Percentiles rank a stretch among this genome's conserved stretches.
Evolutionary conservation across 2,113 vertebrate genomes (phyloP).

Genomic region (Strix aluco): DNA sequence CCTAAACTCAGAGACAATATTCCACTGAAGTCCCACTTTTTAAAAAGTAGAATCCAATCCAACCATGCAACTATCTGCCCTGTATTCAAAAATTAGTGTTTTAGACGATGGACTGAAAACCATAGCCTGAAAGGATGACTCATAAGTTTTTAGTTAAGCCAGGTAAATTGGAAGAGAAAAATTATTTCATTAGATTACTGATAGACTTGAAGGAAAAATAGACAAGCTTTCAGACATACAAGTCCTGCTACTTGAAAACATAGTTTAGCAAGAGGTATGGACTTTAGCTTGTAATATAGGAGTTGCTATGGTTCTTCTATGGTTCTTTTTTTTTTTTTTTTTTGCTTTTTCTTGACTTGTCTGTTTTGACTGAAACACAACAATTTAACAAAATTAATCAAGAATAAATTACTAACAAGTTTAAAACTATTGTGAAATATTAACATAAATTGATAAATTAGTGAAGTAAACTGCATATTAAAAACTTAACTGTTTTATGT

Average conservation of each 20-base stretch:
- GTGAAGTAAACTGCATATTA: not conserved
- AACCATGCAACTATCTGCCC: not conserved
- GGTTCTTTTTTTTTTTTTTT: not conserved
- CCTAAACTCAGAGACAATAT: not conserved
- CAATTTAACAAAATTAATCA: not conserved
- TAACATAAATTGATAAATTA: not conserved
- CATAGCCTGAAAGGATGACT: not conserved
- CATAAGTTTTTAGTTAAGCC: not conserved
- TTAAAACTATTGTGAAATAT: conserved; percentile 1
- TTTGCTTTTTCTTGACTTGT: not conserved
- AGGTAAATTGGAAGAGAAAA: not conserved
- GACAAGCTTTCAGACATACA: not conserved
- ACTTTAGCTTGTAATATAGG: not conserved
- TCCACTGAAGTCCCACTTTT: not conserved
- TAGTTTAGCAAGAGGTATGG: not conserved
- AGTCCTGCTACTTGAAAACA: not conserved
- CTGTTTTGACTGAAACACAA: not conserved
- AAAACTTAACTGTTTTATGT: not conserved
- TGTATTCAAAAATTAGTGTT: not conserved
- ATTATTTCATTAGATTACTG: not conserved
- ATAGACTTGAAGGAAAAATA: not conserved
- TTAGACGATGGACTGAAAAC: not conserved
- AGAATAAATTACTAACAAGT: not conserved
- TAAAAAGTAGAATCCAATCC: not conserved
- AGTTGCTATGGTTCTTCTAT: not conserved